A percentile compares a stretch with the other conserved stretches of the same genome.
Evolutionary conservation across 1,140 invertebrate genomes (phyloP).

Genomic region (Diachasmimorpha longicaudata): DNA sequence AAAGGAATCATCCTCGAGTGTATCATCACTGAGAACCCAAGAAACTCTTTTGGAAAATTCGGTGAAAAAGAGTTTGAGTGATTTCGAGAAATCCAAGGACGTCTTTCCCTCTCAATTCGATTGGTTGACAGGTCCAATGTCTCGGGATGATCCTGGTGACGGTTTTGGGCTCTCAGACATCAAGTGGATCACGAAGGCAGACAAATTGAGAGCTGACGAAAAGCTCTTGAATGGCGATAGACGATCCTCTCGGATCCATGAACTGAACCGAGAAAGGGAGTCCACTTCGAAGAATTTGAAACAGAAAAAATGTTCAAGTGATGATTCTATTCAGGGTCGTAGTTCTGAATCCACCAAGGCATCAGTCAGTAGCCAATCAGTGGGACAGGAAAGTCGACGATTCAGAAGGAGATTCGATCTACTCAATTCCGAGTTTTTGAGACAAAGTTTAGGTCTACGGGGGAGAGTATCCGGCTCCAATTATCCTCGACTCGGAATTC

Average conservation of each 20-base stretch:
- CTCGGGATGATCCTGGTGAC: too few relatives aligned
- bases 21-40: background rate
- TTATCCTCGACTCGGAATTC: background rate
- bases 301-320: background rate
- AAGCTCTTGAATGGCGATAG: background rate
- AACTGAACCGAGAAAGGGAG: constrained; percentile 17
- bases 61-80: constrained; percentile 35
- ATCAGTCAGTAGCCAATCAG: background rate
- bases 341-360: background rate
- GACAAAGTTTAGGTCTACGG: background rate
- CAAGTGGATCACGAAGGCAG: background rate
- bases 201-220: constrained; percentile 1
- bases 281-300: background rate
- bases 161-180: too few relatives aligned
- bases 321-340: background rate
- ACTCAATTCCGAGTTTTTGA: background rate
- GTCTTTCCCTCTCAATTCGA: constrained; percentile 22
- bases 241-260: constrained; percentile 26
- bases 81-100: background rate
- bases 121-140: constrained; percentile 10
- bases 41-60: constrained; percentile 27
- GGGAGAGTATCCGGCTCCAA: background rate
- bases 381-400: background rate
- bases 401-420: background rate
- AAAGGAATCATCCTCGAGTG: constrained; percentile 21